Conservation (phyloP, 1,140 invertebrate genomes). For the Coenobita brevimanus region DNA sequence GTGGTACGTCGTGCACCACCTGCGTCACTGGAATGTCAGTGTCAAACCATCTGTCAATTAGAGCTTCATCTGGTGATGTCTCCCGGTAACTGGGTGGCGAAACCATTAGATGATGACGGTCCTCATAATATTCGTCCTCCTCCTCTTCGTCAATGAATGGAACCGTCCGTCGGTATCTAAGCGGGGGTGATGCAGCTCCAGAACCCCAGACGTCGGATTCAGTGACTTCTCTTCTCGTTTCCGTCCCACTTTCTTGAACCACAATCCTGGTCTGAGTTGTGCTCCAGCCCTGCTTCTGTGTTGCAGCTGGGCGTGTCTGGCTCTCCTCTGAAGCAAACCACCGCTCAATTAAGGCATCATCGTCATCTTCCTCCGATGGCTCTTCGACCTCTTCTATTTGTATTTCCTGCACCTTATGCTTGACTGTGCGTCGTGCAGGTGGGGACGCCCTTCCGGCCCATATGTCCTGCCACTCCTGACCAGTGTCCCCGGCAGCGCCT, state of each 20-base stretch:
- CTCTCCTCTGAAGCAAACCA: slow-evolving; percentile 5
- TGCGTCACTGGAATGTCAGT: background rate
- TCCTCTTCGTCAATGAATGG: background rate
- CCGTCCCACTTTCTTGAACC: background rate
- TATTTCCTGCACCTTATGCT: background rate
- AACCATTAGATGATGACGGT: no score
- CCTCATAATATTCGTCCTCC: no score
- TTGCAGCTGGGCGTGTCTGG: background rate
- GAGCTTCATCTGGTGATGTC: background rate
- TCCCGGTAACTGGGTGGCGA: background rate
- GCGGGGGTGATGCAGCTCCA: background rate
- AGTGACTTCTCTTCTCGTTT: no score
- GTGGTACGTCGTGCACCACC: background rate
- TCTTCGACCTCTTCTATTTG: background rate
- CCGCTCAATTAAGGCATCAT: background rate
- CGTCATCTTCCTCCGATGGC: background rate
- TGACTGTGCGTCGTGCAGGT: background rate
- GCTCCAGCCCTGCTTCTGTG: background rate
- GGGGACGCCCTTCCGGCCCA: background rate
- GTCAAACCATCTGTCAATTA: background rate
- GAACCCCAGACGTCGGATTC: background rate
- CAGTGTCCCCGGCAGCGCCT: background rate
- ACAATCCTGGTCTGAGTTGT: background rate
- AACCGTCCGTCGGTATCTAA: background rate
- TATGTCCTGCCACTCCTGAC: background rate